phyloP scores from a whole-genome alignment of 2,797 vertebrate genomes.

The Tiaroga cobitis region DNA sequence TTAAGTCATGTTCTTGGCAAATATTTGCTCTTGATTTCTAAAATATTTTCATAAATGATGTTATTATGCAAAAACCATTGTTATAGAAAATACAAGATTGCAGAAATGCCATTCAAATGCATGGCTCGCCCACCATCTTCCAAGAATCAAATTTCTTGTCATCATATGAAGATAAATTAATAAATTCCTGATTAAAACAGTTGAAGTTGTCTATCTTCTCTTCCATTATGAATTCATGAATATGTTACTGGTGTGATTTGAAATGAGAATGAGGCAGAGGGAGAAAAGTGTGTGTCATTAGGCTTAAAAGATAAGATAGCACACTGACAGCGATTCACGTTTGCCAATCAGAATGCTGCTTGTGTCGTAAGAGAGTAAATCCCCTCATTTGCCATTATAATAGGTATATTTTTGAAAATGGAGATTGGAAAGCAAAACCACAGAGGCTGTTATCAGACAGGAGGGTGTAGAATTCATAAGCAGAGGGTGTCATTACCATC shows the following conservation, averaged over 20 bases:
- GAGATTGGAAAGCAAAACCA: slow-evolving; percentile 45
- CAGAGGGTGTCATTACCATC: slow-evolving; percentile 15
- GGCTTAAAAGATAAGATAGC: slow-evolving; percentile 45
- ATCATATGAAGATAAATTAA: slow-evolving; percentile 54
- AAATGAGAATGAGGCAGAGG: slow-evolving; percentile 32
- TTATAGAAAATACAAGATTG: slow-evolving; percentile 29
- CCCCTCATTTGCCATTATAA: slow-evolving; percentile 50
- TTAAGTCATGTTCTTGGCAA: background rate
- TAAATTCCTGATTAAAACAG: slow-evolving; percentile 62
- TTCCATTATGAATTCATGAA: slow-evolving; percentile 56
- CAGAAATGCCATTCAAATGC: slow-evolving; percentile 45
- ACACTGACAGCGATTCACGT: slow-evolving; percentile 32
- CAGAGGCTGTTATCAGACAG: slow-evolving; percentile 29
- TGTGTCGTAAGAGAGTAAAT: slow-evolving; percentile 20
- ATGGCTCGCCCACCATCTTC: slow-evolving; percentile 39
- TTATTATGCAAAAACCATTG: background rate
- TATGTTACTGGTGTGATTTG: slow-evolving; percentile 45
- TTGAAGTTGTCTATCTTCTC: slow-evolving; percentile 29
- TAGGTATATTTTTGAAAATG: slow-evolving; percentile 47
- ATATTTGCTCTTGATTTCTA: background rate
- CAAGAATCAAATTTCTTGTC: slow-evolving; percentile 8
- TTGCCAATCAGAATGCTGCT: slow-evolving; percentile 36
- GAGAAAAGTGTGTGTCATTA: slow-evolving; percentile 35
- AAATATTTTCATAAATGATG: background rate
- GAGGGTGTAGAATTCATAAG: slow-evolving; percentile 37